phyloP scores from a whole-genome alignment of 2,113 vertebrate genomes.

The Xenopus borealis region DNA sequence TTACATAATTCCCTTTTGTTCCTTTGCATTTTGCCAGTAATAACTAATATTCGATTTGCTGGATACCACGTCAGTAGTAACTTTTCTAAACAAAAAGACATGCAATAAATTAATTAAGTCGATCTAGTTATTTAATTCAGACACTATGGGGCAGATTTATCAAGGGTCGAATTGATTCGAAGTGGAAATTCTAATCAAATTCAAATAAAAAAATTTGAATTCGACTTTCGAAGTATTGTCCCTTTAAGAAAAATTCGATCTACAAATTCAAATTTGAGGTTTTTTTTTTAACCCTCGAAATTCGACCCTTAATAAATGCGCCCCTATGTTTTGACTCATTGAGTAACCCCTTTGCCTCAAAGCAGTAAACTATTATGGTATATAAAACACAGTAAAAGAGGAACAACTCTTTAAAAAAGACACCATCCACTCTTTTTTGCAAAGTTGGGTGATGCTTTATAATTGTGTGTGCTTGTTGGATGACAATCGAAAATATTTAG shows the following conservation, averaged over 20 bases:
- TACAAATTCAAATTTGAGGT: no score
- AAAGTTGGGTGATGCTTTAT: slow-evolving; percentile 6
- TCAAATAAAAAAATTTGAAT: no score
- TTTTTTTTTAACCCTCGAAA: no score
- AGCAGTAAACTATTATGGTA: background rate
- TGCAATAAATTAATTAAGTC: slow-evolving; percentile 63
- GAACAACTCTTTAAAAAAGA: background rate
- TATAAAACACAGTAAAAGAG: background rate
- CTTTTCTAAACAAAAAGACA: slow-evolving; percentile 56
- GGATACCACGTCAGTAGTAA: slow-evolving; percentile 59
- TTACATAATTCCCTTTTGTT: slow-evolving; percentile 53
- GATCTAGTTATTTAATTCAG: slow-evolving; percentile 21
- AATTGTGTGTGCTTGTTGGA: slow-evolving; percentile 9
- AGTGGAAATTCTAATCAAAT: no score
- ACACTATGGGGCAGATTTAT: no score
- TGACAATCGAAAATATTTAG: background rate
- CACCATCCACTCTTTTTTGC: background rate
- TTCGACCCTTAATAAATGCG: no score
- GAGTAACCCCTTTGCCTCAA: slow-evolving; percentile 42
- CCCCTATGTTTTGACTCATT: slow-evolving; percentile 13
- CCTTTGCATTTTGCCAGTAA: slow-evolving; percentile 54
- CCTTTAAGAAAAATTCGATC: no score
- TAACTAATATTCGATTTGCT: slow-evolving; percentile 54
- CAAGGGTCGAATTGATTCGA: no score
- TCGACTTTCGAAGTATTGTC: no score